Conservation (phyloP, 2,888 invertebrate species). For the Eremobia ochroleuca region DNA sequence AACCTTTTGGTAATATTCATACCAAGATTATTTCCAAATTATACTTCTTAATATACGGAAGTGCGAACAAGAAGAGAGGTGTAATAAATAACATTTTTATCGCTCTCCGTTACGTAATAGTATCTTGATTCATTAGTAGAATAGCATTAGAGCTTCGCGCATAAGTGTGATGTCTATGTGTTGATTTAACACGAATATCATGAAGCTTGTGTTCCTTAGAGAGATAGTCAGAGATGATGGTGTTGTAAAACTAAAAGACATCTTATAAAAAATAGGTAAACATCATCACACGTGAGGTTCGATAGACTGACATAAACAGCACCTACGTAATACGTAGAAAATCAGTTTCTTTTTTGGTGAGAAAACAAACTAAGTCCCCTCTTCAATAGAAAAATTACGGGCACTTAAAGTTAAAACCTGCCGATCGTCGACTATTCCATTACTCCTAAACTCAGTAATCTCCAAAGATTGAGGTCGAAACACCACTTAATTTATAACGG, state of each 20-base stretch:
- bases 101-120: constrained; percentile 21
- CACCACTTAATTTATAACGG: constrained; percentile 84
- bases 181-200: constrained; percentile 5
- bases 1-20: not conserved
- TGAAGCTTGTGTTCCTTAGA: not conserved
- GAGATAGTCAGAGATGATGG: not conserved
- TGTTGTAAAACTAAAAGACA: not conserved
- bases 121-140: constrained; percentile 43
- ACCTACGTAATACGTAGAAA: not conserved
- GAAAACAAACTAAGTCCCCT: not conserved
- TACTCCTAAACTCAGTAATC: constrained; percentile 67
- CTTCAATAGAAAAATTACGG: constrained; percentile 36
- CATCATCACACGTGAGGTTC: not conserved
- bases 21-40: constrained; percentile 19
- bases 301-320: not conserved
- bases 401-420: constrained; percentile 54
- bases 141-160: constrained; percentile 22
- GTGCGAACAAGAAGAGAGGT: constrained; percentile 10
- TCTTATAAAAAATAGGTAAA: not conserved
- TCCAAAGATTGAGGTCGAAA: constrained; percentile 72
- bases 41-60: constrained; percentile 33
- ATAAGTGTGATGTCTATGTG: not conserved
- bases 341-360: not conserved
- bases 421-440: constrained; percentile 62
- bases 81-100: constrained; percentile 43